A percentile compares a stretch with the other conserved stretches of the same genome.
phyloP scores from a whole-genome alignment of 2,888 invertebrate genomes.

The Nezara viridula region DNA sequence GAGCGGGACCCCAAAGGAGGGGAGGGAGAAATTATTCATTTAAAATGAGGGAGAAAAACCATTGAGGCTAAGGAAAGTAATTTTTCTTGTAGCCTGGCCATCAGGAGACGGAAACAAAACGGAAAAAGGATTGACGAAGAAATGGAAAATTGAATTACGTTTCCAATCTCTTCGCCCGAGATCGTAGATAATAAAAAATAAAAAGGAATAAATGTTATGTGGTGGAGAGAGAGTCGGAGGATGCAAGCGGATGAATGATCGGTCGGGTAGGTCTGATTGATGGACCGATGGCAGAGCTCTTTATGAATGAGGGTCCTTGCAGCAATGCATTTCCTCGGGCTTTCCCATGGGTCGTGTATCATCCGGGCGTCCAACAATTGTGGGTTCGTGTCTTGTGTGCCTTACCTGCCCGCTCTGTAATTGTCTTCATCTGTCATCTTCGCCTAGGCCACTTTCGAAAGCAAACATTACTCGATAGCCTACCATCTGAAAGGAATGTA shows the following conservation, averaged over 20 bases:
- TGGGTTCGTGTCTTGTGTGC: background rate
- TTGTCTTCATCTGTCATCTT: slow-evolving; percentile 3
- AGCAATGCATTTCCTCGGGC: slow-evolving; percentile 9
- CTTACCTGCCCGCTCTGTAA: background rate
- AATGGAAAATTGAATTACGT: slow-evolving; percentile 25
- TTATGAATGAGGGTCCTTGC: slow-evolving; percentile 19
- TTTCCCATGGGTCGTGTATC: background rate
- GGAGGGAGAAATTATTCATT: slow-evolving; percentile 29
- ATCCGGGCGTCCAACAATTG: background rate
- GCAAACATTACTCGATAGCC: background rate
- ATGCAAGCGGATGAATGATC: slow-evolving; percentile 32
- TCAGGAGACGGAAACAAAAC: slow-evolving; percentile 23
- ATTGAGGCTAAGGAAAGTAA: slow-evolving; percentile 31
- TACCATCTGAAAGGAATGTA: background rate
- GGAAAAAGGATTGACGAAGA: slow-evolving; percentile 13
- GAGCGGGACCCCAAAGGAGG: background rate
- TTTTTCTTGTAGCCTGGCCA: background rate
- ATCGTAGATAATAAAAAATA: slow-evolving; percentile 3
- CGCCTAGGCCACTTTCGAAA: background rate
- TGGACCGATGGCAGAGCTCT: background rate
- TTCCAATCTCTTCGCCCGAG: background rate
- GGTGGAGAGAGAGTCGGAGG: background rate
- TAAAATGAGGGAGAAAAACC: slow-evolving; percentile 51
- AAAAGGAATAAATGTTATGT: background rate
- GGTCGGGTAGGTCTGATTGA: background rate